Evolutionary conservation across 2,888 invertebrate genomes (phyloP).

Genomic region (Clusia tigrina): DNA sequence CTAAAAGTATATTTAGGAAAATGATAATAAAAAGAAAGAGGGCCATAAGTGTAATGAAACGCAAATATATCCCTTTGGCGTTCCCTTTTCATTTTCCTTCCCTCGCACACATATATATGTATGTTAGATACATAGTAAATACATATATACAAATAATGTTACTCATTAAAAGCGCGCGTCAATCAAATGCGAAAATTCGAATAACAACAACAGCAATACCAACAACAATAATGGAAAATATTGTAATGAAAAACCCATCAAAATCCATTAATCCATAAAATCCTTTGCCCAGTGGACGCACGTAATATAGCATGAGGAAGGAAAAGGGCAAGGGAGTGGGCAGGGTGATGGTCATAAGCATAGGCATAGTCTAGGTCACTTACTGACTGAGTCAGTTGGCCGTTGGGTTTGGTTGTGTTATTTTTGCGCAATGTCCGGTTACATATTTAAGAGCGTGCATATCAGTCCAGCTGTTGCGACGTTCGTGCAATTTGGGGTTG

Average conservation of each 20-base stretch:
- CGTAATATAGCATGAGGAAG: no score
- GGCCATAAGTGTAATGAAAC: constrained; percentile 5
- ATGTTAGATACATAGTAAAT: not conserved
- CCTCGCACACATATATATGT: constrained; percentile 1
- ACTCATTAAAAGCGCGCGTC: constrained; percentile 11
- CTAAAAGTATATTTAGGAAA: no score
- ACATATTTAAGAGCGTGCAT: not conserved
- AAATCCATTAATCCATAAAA: constrained; percentile 26
- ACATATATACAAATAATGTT: not conserved
- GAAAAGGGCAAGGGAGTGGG: no score
- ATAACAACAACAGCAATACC: constrained; percentile 3
- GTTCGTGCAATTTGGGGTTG: not conserved
- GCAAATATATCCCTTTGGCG: constrained; percentile 4
- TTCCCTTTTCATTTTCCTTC: no score
- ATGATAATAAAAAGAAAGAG: not conserved
- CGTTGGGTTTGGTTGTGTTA: constrained; percentile 1
- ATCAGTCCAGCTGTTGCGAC: not conserved
- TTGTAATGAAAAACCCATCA: constrained; percentile 38
- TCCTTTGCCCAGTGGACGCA: constrained; percentile 10
- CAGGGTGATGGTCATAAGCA: no score
- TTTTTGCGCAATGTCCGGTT: constrained; percentile 2
- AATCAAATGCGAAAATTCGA: constrained; percentile 8
- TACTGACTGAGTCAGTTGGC: no score
- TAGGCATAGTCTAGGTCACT: no score
- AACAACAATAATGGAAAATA: no score